Evolutionary conservation across 2,797 vertebrate genomes (phyloP).

Genomic region (Anolis apletophallus): DNA sequence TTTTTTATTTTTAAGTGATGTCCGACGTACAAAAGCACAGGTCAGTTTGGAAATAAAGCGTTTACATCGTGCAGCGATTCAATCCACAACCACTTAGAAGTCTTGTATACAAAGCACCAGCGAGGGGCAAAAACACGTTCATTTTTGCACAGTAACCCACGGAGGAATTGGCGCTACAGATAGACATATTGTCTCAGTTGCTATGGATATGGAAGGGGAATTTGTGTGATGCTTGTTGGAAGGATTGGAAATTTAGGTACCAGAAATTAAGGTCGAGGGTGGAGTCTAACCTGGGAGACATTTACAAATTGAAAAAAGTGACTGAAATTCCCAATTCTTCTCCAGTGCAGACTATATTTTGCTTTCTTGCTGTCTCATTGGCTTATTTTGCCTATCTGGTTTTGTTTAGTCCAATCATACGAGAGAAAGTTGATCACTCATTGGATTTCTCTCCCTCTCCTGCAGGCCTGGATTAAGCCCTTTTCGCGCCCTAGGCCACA

Average conservation of each 20-base stretch:
- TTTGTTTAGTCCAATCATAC: background rate
- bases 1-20: slow-evolving; percentile 72
- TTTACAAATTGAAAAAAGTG: background rate
- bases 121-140: slow-evolving; percentile 44
- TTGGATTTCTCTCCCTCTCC: background rate
- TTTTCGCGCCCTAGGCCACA: too few relatives aligned
- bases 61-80: slow-evolving; percentile 52
- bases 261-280: background rate
- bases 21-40: slow-evolving; percentile 61
- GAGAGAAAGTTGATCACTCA: background rate
- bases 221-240: background rate
- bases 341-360: background rate
- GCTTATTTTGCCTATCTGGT: background rate
- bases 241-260: slow-evolving; percentile 23
- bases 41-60: slow-evolving; percentile 67
- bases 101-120: slow-evolving; percentile 55
- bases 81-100: slow-evolving; percentile 50
- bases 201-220: slow-evolving; percentile 17
- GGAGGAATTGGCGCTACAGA: slow-evolving; percentile 9
- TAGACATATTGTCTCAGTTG: background rate
- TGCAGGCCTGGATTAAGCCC: too few relatives aligned
- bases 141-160: background rate
- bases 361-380: background rate
- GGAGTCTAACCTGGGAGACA: background rate
- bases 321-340: background rate